Evolutionary conservation across 1,140 invertebrate species (phyloP).

Genomic region (Rhagoletis zephyria): DNA sequence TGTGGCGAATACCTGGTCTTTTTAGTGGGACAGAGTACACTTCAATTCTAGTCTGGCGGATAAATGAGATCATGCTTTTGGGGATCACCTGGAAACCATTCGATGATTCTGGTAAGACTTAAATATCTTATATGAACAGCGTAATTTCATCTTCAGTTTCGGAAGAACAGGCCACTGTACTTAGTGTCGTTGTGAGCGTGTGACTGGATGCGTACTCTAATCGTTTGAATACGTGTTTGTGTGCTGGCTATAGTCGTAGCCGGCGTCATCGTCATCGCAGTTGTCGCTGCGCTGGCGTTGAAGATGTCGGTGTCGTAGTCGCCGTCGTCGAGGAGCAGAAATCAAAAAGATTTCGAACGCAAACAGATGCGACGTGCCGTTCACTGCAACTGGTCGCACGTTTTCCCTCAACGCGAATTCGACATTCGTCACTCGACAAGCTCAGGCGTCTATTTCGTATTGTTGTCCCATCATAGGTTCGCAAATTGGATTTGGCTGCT

Average conservation of each 20-base stretch:
- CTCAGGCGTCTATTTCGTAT: neutral
- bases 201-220: constrained; percentile 41
- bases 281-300: neutral
- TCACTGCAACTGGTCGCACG: constrained; percentile 56
- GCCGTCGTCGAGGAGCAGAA: constrained; percentile 56
- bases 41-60: too few species aligned
- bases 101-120: too few species aligned
- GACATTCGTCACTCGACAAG: constrained; percentile 48
- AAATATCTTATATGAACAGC: too few species aligned
- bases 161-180: constrained; percentile 1
- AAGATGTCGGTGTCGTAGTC: constrained; percentile 21
- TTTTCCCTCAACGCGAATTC: constrained; percentile 44
- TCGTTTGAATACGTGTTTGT: constrained; percentile 39
- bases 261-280: constrained; percentile 44
- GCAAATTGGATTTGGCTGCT: constrained; percentile 4
- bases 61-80: too few species aligned
- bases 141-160: neutral
- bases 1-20: too few species aligned
- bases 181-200: neutral
- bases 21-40: too few species aligned
- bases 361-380: constrained; percentile 60
- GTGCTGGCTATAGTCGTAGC: constrained; percentile 34
- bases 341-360: constrained; percentile 59
- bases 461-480: neutral
- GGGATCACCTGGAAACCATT: too few species aligned